Evolutionary conservation across 2,113 vertebrate species (phyloP).

Genomic region (Strix uralensis): DNA sequence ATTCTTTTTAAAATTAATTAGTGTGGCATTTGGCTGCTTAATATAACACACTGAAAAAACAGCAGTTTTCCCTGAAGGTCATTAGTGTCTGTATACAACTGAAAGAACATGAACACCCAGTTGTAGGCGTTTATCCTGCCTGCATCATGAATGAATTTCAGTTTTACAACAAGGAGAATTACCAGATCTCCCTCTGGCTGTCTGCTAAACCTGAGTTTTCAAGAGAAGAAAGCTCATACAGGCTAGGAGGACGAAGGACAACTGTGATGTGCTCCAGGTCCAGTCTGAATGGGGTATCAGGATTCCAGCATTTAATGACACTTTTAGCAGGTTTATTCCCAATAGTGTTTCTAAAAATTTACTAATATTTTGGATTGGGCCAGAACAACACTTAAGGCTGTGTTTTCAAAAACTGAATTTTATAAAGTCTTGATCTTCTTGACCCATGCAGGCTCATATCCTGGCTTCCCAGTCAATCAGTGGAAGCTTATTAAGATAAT

Average conservation of each 20-base stretch:
- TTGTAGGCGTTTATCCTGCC: background rate
- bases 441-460: background rate
- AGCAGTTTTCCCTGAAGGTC: slow-evolving; percentile 1
- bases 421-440: background rate
- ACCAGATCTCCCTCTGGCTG: background rate
- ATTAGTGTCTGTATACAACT: background rate
- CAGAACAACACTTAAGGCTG: background rate
- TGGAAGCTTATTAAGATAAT: background rate
- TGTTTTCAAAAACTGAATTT: background rate
- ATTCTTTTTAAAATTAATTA: slow-evolving; percentile 19
- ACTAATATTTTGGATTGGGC: background rate
- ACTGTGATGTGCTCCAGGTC: background rate
- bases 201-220: background rate
- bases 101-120: background rate
- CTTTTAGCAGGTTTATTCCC: background rate
- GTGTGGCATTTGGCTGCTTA: background rate
- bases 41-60: background rate
- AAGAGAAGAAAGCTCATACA: background rate
- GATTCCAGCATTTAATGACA: background rate
- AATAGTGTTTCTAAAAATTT: background rate
- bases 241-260: background rate
- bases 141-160: background rate
- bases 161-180: background rate
- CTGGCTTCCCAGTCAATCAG: background rate
- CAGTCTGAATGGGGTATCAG: background rate